Base-by-base conservation (phyloP, 2,888 invertebrate genomes). In the Heliconius ismenius region DNA sequence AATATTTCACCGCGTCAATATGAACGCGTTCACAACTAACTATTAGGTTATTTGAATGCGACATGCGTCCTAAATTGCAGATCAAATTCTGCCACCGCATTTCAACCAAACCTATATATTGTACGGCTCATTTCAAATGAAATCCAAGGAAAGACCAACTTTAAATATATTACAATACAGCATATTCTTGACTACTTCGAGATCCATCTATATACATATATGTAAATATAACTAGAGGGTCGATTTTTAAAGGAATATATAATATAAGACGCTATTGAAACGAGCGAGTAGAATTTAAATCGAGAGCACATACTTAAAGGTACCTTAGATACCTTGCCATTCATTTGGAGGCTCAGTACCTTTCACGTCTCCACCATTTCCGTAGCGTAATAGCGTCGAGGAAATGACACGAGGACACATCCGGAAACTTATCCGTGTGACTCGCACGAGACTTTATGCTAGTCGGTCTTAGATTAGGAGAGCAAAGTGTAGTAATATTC, bases 401-500 rank as follows among this genome's bases (percentile, higher is more conserved):
- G 91, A 91, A 90, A 90, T 90, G 86, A 87, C 82, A 83, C 87
- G 86, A 87, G 87, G 90, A 88, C 87, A 84, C 85, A 85, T 84
- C 89, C 90, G 91, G 90, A 90, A 86, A 82, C 85, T 83, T 81
- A 83, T 83, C 83, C 76, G 76, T 76, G 78, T 72, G 75, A 77
- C 77, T 76, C 76, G 76, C 78, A 76, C 67, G 73, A 77, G 78
- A 73, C 63, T 78, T 65, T 60, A 62, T 62, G 43, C 58, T 49
- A 63, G 76, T 76, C 70, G 49, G 64, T 73, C 73, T 76, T 73
- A 15, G 76, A 79, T 77, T 80, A 76, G 77, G 72, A 74, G 64
- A 72, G 67, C 49, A 54, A 24, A 2, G 32, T 15, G 4, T 24
- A 60, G 10, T 73, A 4, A 43, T 36, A 24, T 32, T 58, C 32